Conservation (phyloP, 2,797 vertebrate genomes). For the Halcyon chelicuti region DNA sequence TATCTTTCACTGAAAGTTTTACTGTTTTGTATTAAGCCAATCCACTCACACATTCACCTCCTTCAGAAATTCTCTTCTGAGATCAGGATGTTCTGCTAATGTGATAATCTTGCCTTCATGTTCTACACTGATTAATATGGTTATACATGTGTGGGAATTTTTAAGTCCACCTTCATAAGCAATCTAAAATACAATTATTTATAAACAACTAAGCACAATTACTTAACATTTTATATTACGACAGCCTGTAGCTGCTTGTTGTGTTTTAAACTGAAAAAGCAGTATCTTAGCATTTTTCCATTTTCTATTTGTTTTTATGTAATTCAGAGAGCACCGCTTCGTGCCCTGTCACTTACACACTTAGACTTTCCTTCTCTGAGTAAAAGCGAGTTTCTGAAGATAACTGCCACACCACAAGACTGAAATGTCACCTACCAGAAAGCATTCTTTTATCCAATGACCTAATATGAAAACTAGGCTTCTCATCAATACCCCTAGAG, state of each 20-base stretch:
- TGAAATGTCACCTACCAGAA: not conserved
- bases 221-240: not conserved
- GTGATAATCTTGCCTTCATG: not conserved
- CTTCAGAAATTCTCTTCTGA: not conserved
- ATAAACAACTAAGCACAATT: not conserved
- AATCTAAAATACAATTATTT: not conserved
- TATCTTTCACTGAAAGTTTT: not conserved
- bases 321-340: not conserved
- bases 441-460: slow-evolving; percentile 23
- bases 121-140: not conserved
- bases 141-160: not conserved
- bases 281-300: not conserved
- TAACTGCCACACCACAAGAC: not conserved
- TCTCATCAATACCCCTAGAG: slow-evolving; percentile 41
- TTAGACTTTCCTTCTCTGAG: not conserved
- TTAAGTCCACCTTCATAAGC: not conserved
- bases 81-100: not conserved
- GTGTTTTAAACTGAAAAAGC: not conserved
- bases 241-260: not conserved
- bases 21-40: not conserved
- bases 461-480: not conserved
- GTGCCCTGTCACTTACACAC: not conserved
- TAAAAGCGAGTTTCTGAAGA: not conserved
- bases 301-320: not conserved
- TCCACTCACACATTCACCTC: not conserved